Evolutionary conservation across 2,888 invertebrate species (phyloP), one percentile per base, ranked within the genome.

Genomic region (Nephrotoma flavescens): DNA sequence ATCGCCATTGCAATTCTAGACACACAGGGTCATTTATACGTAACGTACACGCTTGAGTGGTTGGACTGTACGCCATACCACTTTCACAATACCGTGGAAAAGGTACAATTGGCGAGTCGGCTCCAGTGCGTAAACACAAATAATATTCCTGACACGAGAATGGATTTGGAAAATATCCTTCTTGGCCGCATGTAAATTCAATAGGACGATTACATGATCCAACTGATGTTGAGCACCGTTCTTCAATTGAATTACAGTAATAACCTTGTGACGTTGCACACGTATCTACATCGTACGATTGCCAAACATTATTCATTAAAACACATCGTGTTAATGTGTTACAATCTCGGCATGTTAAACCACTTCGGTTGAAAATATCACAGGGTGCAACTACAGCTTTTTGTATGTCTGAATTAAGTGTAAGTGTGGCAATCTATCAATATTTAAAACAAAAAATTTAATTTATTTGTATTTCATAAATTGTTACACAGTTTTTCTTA

Each of bases 91-190:
- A 1, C 6, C n/a, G 45, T 41, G 12, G 0, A 47, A 86, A 12
- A 41, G 41, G 3, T 12, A 15, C 7, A 4, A 52, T 2, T 12
- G 12, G 15, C 7, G 5, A 5, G 31, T 0, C 41, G 6, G 7
- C 0, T n/a, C 41, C 47, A 71, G 4, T 9, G 31, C 11, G 9
- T 12, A 47, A 45, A 42, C 84, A 84, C 3, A 15, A 42, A 84
- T 9, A 11, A 4, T 12, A 84, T 42, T 42, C 7, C 9, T 84
- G 84, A 4, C 84, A 84, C 42, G 84, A 6, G n/a, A 7, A 84
- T 9, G 84, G 84, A n/a, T 42, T 84, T 42, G 84, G 84, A 41
- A 84, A 84, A 41, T 41, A 86, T 41, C 86, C 86, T 86, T 86
- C 86, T 12, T 47, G n/a, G 41, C 52, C n/a, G 47, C 86, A 86